phyloP scores from a whole-genome alignment of 1,140 invertebrate genomes.

The Vanessa atalanta region DNA sequence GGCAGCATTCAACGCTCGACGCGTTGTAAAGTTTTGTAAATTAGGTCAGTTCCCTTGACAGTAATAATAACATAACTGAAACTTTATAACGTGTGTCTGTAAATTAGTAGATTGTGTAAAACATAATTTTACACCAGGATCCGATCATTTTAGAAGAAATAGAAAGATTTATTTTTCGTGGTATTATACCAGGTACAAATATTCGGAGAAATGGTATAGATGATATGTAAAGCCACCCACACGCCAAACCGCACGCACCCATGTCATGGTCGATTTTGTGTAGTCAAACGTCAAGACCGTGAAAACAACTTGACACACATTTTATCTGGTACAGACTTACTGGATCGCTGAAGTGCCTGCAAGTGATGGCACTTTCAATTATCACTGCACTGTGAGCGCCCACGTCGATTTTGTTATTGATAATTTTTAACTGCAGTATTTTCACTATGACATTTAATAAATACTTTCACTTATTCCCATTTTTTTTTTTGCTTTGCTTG shows the following conservation, averaged over 20 bases:
- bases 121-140: too few relatives aligned
- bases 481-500: slow-evolving; percentile 64
- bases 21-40: slow-evolving; percentile 30
- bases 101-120: too few relatives aligned
- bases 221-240: slow-evolving; percentile 33
- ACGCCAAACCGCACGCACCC: slow-evolving; percentile 42
- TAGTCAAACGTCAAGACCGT: slow-evolving; percentile 62
- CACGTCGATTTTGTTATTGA: slow-evolving; percentile 55
- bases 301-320: slow-evolving; percentile 74
- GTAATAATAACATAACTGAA: slow-evolving; percentile 8
- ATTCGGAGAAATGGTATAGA: slow-evolving; percentile 43
- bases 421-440: slow-evolving; percentile 64
- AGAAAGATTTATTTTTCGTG: background rate
- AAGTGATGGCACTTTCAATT: slow-evolving; percentile 76
- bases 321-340: slow-evolving; percentile 57
- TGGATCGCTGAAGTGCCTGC: slow-evolving; percentile 47
- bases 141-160: background rate
- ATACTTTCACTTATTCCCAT: slow-evolving; percentile 71
- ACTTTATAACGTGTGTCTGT: background rate
- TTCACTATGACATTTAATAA: slow-evolving; percentile 56
- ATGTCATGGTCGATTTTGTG: slow-evolving; percentile 65
- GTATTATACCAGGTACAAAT: slow-evolving; percentile 1
- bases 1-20: slow-evolving; percentile 26
- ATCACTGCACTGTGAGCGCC: slow-evolving; percentile 64
- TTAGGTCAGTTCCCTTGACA: slow-evolving; percentile 26